phyloP scores from a whole-genome alignment of 2,797 vertebrate genomes.

The Tarsius wallacei region DNA sequence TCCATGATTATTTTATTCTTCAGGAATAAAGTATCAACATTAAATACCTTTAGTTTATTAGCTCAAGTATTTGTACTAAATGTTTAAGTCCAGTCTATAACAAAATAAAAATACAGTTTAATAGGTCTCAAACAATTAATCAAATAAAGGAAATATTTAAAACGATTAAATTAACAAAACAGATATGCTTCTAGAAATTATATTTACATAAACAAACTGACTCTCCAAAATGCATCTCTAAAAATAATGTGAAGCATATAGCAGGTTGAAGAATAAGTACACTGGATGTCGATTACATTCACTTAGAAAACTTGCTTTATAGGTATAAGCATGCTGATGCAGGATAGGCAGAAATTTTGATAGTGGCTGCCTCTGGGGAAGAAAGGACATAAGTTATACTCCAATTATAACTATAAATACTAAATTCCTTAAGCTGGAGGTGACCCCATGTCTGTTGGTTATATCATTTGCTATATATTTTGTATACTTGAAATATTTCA shows the following conservation, averaged over 20 bases:
- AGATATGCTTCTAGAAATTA: not conserved
- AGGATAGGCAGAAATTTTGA: not conserved
- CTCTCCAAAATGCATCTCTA: not conserved
- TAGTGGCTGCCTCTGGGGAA: not conserved
- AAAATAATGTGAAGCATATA: not conserved
- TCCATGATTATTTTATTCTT: not conserved
- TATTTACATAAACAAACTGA: not conserved
- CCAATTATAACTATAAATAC: not conserved
- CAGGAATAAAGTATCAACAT: not conserved
- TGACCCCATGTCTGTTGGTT: not conserved
- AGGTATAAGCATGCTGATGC: not conserved
- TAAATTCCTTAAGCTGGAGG: not conserved
- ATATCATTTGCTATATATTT: not conserved
- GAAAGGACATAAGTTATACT: not conserved
- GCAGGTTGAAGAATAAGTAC: not conserved
- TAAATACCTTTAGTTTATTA: not conserved
- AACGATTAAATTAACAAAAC: not conserved
- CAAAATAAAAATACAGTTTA: not conserved
- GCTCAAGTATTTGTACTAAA: not conserved
- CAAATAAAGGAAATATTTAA: not conserved
- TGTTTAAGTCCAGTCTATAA: not conserved
- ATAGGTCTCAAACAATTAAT: not conserved
- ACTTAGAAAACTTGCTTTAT: not conserved
- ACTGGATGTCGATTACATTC: not conserved
- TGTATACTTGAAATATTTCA: not conserved